Base-by-base conservation (phyloP, 2,113 vertebrate species). In the Protobothrops flavoviridis region DNA sequence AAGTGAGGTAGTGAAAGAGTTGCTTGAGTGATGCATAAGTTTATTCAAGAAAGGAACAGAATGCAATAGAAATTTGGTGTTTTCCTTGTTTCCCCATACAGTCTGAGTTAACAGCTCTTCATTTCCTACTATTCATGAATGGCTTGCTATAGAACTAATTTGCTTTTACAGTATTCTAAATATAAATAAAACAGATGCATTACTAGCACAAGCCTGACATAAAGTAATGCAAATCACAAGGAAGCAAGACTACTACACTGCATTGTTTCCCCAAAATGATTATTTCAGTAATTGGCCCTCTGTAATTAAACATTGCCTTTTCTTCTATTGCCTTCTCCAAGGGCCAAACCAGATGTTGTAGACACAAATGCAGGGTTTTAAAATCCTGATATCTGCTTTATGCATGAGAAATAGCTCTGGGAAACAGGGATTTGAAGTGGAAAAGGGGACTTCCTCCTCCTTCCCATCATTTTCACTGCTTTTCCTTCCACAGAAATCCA, bases 381-480 rank as follows among this genome's bases (percentile, higher is more conserved):
- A 69, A 69, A 90, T 21, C 43, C 59, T n/a, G 89, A 90, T 90
- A 48, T 26, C 89, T 64, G 57, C 59, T 90, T 90, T 90, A 48
- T 50, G 43, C 59, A 69, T 50, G 89, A 50, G n/a, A 90, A 69
- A 29, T 29, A 50, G 59, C 23, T 64, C 9, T 90, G 89, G 59
- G 89, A 52, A 29, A 61, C 4, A 50, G 43, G 20, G 59, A 29
- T 6, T 21, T 64, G 9, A 15, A 50, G 26, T 45, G 23, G 53
- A 9, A 50, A 64, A n/a, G 24, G 43, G 57, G 45, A 13, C n/a
- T 64, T 48, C 56, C 39, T 24, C 39, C 56, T 59, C 3, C 56
- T 12, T 29, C 89, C 57, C 53, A 56, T 26, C 6, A 9, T 81
- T 43, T 81, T 81, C 74, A 43, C 17, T 26, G 39, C 11, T 48